phyloP scores from a whole-genome alignment of 2,888 invertebrate genomes.

The Standfussiana lucernea region DNA sequence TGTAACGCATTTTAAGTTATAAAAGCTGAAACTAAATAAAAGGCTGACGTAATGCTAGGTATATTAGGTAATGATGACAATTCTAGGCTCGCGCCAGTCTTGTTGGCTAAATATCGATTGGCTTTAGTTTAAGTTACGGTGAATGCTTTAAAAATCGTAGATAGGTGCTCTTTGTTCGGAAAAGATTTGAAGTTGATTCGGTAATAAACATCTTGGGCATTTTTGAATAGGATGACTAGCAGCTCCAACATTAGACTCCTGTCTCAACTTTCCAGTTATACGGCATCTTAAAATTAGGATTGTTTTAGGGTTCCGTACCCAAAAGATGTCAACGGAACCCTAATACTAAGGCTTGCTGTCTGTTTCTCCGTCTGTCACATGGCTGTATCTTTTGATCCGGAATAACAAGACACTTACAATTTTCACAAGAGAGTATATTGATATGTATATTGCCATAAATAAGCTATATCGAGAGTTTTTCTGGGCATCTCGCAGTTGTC shows the following conservation, averaged over 20 bases:
- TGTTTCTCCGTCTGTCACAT: not conserved
- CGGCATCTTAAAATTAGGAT: not conserved
- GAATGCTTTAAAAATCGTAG: not conserved
- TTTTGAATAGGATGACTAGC: not conserved
- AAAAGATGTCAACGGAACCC: not conserved
- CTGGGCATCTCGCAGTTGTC: not conserved
- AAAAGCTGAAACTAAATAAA: not conserved
- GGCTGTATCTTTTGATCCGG: not conserved
- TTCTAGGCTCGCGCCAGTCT: conserved; percentile 16
- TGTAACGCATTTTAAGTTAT: conserved; percentile 10
- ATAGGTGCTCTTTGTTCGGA: not conserved
- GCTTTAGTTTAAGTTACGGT: conserved; percentile 2
- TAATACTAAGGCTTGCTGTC: not conserved
- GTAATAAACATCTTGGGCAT: not conserved
- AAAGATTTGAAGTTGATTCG: not conserved
- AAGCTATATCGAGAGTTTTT: not conserved
- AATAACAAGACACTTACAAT: not conserved
- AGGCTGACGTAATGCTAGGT: conserved; percentile 32
- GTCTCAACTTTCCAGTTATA: not conserved
- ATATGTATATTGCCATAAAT: not conserved
- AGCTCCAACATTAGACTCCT: not conserved
- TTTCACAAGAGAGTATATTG: not conserved
- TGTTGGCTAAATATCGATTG: conserved; percentile 30
- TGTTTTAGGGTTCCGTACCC: not conserved
- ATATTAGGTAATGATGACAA: conserved; percentile 3